Evolutionary conservation across 1,140 invertebrate species (phyloP), one percentile per base, ranked within the genome.

Genomic region (Nautilus pompilius): DNA sequence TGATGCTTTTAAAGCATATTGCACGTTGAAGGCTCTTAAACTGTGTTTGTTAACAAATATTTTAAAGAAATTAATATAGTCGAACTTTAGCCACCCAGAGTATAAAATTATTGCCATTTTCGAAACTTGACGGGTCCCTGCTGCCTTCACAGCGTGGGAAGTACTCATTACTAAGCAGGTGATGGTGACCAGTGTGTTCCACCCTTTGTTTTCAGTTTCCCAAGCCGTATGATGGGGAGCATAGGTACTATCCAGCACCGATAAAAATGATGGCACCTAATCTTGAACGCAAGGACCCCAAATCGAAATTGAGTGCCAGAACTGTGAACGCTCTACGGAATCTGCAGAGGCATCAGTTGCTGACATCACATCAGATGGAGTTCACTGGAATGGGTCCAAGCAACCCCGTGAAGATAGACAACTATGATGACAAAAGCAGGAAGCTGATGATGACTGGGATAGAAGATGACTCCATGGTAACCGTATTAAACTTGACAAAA

Each of bases 311-410:
- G 66, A 67, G 64, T 26, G 56, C 74, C 72, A 33, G 24, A 2
- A 65, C 66, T 3, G 75, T 76, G 3, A 78, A 79, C 60, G 67
- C 73, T 0, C 28, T 79, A 46, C 65, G 76, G n/a, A 82, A 82
- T 63, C 51, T 82, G 5, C 79, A 82, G 63, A 65, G 79, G 2
- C 62, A 73, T 49, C 80, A 82, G 28, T 80, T 78, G 79, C 65
- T 69, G 30, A 78, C 78, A 24, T 74, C 67, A 1, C 74, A 82
- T 28, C 60, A 79, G 51, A 49, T 73, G 29, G 67, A 75, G 29
- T 74, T 77, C 64, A 79, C 78, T 0, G 78, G 78, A 0, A 59
- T 80, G 5, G 80, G 80, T 6, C 78, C 78, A 0, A 57, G 64
- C 22, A 80, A 80, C 63, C 72, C 79, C 6, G 65, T 72, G 63